phyloP scores from a whole-genome alignment of 1,140 invertebrate genomes.

The Lasioglossum albipes region DNA sequence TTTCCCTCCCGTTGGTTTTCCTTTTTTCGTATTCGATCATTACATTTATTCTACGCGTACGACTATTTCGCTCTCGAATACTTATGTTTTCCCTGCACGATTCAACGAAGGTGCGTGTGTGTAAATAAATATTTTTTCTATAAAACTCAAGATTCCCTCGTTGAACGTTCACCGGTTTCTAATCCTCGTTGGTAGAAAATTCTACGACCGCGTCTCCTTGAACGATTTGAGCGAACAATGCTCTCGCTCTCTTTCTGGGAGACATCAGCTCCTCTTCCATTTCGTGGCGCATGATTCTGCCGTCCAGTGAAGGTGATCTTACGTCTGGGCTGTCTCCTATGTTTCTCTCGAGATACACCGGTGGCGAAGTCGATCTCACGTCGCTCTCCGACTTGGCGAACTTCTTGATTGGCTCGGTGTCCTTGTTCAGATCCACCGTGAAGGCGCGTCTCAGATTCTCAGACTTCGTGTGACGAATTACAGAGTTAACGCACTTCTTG shows the following conservation, averaged over 20 bases:
- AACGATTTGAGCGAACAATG: constrained; percentile 72
- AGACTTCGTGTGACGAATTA: constrained; percentile 75
- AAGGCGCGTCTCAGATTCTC: constrained; percentile 67
- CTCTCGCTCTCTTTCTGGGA: constrained; percentile 66
- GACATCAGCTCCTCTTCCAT: constrained; percentile 22
- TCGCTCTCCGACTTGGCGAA: constrained; percentile 72
- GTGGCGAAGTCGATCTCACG: constrained; percentile 53
- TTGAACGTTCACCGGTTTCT: not conserved
- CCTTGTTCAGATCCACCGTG: constrained; percentile 5
- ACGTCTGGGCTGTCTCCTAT: constrained; percentile 66
- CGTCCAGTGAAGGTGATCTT: not conserved
- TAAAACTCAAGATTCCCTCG: not conserved
- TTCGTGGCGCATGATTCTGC: not conserved
- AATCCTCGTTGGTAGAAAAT: constrained; percentile 44
- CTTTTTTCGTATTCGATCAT: not conserved
- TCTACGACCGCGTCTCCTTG: constrained; percentile 63
- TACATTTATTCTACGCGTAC: not conserved
- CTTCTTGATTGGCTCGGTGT: constrained; percentile 55
- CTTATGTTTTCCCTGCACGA: not conserved
- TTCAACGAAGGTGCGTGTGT: not conserved
- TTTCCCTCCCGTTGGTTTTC: not conserved
- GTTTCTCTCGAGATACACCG: constrained; percentile 62
- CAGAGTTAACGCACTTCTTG: constrained; percentile 54
- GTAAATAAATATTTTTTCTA: constrained; percentile 16
- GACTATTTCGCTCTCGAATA: not conserved